These are phyloP conservation scores for Cheilosia variabilis DNA, from an alignment of 2,888 invertebrate species.

Conservation along the genomic window DNA sequence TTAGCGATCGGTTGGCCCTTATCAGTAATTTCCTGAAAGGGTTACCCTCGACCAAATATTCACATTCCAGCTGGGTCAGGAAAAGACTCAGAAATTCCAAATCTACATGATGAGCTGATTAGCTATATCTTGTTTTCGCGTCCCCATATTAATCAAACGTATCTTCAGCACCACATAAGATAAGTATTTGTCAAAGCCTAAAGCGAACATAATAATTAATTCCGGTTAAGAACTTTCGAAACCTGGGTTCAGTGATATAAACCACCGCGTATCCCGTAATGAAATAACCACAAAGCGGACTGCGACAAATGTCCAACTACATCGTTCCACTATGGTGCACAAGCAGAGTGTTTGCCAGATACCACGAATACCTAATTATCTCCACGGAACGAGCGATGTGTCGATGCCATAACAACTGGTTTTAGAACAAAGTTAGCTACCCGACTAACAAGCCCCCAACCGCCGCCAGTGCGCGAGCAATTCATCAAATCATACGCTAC, in stretches of 20 bases:
- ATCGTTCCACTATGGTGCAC: conserved; percentile 23
- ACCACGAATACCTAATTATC: conserved; percentile 54
- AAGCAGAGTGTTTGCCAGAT: conserved; percentile 1
- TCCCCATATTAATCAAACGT: too few relatives aligned
- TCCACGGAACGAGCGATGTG: conserved; percentile 36
- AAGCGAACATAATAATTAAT: not conserved
- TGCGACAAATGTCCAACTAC: conserved; percentile 14
- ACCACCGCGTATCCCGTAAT: conserved; percentile 16
- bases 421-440: conserved; percentile 30
- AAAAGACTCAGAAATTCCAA: too few relatives aligned
- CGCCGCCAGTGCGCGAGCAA: conserved; percentile 8
- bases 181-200: not conserved
- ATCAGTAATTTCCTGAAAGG: too few relatives aligned
- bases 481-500: conserved; percentile 59
- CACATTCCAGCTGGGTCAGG: too few relatives aligned
- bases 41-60: too few relatives aligned
- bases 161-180: too few relatives aligned
- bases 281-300: conserved; percentile 17
- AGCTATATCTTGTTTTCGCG: too few relatives aligned
- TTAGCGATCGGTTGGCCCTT: too few relatives aligned
- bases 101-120: too few relatives aligned
- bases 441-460: conserved; percentile 30
- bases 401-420: conserved; percentile 40
- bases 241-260: not conserved
- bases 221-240: not conserved